These are phyloP conservation scores for Pampusana beccarii DNA, from an alignment of 2,113 vertebrate genomes.

Conservation along the genomic window DNA sequence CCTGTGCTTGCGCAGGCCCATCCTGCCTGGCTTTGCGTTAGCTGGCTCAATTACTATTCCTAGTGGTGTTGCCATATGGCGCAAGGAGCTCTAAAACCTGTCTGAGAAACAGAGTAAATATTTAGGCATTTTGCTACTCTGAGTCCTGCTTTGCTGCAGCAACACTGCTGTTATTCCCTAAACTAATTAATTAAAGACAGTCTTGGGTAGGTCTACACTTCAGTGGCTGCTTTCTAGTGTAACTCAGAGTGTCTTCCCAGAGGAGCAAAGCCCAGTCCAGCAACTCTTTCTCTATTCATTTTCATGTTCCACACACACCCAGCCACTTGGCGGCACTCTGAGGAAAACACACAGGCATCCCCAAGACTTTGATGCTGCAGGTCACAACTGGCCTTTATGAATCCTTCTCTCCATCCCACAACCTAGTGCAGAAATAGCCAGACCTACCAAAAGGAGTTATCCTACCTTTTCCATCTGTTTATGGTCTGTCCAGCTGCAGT, in stretches of 20 bases:
- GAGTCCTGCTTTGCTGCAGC: neutral
- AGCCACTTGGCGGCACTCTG: neutral
- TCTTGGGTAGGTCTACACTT: neutral
- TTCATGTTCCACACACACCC: neutral
- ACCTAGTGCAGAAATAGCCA: neutral
- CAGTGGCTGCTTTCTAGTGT: neutral
- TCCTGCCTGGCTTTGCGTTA: neutral
- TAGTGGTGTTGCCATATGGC: neutral
- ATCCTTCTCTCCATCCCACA: neutral
- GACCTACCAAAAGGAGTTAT: neutral
- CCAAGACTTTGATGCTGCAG: neutral
- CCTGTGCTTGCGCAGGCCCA: neutral
- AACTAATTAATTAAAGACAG: neutral
- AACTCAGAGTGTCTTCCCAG: neutral
- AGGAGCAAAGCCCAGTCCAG: neutral
- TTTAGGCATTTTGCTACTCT: neutral
- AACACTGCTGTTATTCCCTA: neutral
- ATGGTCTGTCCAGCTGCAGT: neutral
- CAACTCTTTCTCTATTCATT: neutral
- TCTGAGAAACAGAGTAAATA: neutral
- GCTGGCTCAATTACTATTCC: neutral
- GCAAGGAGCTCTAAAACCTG: neutral
- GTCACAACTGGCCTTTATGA: neutral
- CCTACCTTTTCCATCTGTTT: neutral
- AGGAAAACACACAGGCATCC: neutral